phyloP scores from a whole-genome alignment of 2,888 invertebrate species.

The Synergus itoensis region DNA sequence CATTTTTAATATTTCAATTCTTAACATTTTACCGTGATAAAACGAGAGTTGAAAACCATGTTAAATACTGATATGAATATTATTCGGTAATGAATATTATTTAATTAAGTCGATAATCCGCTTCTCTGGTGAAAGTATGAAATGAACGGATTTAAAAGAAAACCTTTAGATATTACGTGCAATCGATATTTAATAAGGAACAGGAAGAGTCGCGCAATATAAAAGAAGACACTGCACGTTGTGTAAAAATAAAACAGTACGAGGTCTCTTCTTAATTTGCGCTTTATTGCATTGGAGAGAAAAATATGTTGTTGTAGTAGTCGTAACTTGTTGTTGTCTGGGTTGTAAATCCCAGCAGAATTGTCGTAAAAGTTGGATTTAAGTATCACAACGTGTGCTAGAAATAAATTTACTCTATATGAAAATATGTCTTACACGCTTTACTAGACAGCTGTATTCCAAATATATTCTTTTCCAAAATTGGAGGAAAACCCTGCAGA shows the following conservation, averaged over 20 bases:
- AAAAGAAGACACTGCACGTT: neutral
- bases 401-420: neutral
- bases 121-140: neutral
- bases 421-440: neutral
- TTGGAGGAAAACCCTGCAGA: neutral
- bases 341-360: neutral
- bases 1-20: no score
- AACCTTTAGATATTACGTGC: neutral
- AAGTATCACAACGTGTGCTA: neutral
- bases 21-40: neutral
- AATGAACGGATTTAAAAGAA: neutral
- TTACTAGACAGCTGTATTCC: neutral
- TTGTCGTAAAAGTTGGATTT: neutral
- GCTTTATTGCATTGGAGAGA: neutral
- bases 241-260: neutral
- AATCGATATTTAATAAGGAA: constrained; percentile 34
- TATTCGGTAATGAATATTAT: neutral
- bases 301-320: neutral
- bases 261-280: neutral
- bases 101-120: neutral
- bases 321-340: neutral
- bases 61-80: neutral
- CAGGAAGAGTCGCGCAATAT: neutral
- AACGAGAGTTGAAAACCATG: neutral
- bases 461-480: neutral